Evolutionary conservation across 2,888 invertebrate genomes (phyloP).

Genomic region (Epistrophella euchroma): DNA sequence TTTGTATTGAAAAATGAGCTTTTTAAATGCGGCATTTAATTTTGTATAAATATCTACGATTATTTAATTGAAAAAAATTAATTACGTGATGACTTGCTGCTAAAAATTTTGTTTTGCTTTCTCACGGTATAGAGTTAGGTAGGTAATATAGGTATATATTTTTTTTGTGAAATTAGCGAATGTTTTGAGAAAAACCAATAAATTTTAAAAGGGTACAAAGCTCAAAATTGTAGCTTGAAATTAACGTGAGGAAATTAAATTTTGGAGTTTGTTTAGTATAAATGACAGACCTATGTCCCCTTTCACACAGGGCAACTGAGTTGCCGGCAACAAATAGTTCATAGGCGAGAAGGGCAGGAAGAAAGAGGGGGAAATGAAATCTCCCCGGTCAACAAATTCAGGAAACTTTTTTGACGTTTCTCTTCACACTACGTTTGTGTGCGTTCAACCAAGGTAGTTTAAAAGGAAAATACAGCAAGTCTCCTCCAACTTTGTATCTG

Average conservation of each 20-base stretch:
- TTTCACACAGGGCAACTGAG: no score
- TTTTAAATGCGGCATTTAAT: constrained; percentile 49
- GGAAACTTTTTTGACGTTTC: no score
- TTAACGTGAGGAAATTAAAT: background rate
- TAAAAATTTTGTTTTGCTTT: constrained; percentile 60
- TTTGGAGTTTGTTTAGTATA: background rate
- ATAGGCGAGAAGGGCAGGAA: no score
- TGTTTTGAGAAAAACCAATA: background rate
- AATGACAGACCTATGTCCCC: no score
- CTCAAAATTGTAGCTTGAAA: background rate
- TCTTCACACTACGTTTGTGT: no score
- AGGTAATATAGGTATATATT: no score
- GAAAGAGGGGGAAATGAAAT: no score
- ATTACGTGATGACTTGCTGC: constrained; percentile 45
- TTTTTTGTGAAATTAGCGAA: background rate
- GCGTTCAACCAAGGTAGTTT: no score
- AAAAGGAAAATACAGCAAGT: no score
- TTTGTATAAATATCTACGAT: constrained; percentile 52
- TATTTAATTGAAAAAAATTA: constrained; percentile 58
- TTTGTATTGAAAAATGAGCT: constrained; percentile 9
- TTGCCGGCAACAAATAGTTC: no score
- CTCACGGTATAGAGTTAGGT: constrained; percentile 33
- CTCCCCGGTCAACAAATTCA: no score
- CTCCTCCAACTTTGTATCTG: no score
- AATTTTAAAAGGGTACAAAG: background rate